Base-by-base conservation (phyloP, 37 sponge, comb jelly and placozoan species). In the Aplysina aerophoba region DNA sequence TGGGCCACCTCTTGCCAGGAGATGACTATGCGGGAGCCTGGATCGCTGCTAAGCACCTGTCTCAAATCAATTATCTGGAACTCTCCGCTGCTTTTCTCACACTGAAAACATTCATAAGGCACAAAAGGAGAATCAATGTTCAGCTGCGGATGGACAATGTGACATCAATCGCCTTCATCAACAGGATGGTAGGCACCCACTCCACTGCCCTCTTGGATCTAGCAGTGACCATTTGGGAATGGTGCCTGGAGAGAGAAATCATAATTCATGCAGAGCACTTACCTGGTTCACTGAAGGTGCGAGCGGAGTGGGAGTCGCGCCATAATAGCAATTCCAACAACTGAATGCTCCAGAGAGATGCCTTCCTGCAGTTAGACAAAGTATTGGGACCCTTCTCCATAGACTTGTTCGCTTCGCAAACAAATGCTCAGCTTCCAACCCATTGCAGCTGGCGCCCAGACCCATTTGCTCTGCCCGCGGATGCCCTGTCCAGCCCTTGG, bases 121-220 rank as follows among this genome's bases (percentile, higher is more conserved):
- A 78, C 25, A 36, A 86, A 27, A 39, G 22, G 54, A 16, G 30
- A 22, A 25, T 73, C n/a, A n/a, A n/a, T n/a, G n/a, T n/a, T n/a
- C n/a, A n/a, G n/a, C 55, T 88, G 30, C 24, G 13, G 55, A 55
- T 56, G 84, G 72, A 56, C 58, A 69, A 68, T 53, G 80, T 17
- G 31, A 69, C 73, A 30, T 68, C 62, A 21, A 69, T 84, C 12
- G 34, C 84, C 11, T 88, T 80, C 57, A 54, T 88, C 39, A 88
- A 84, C 81, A 55, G 25, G 63, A 88, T 84, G 89, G 89, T 84
- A 28, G 89, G 84, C 15, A 88, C 84, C n/a, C n/a, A n/a, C n/a
- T 44, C 50, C 8, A 44, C 50, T 8, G 6, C 8, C 50, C 68
- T 88, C 5, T 77, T 37, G 57, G 25, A 66, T 24, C 56, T 88